Evolutionary conservation across 2,888 invertebrate species (phyloP), one percentile per base, ranked within the genome.

Genomic region (Spodoptera exigua): DNA sequence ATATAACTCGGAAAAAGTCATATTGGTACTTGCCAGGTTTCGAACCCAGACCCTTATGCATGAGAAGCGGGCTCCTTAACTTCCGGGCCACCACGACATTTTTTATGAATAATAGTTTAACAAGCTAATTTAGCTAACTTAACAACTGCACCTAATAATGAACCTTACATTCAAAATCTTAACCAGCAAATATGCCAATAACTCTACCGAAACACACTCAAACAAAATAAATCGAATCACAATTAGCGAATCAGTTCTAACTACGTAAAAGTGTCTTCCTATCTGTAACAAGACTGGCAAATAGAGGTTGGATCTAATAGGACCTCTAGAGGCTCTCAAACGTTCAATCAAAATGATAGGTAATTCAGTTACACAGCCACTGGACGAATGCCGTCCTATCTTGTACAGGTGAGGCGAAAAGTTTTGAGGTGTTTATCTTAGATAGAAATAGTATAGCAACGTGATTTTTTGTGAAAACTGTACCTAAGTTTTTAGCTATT

Each of bases 311-410:
- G 74, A 82, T 81, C 85, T 90, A 89, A 89, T 86, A 82, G 82
- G 76, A 76, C 79, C 89, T 89, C 87, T 81, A 73, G 89, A 87
- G 89, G 84, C 85, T 88, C 85, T 88, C 90, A 88, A 90, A 88
- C 91, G 91, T 83, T 93, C 93, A 93, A 93, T 93, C 93, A 92
- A 90, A 92, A 90, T 90, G 90, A 91, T 91, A 88, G 92, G 89
- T 93, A 91, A 93, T 92, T 90, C 89, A 89, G 90, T 93, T 93
- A 91, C 74, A 82, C 82, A 84, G 85, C 89, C 88, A 81, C 91
- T 89, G 93, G 93, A 92, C 93, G 88, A 83, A 83, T 87, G 85
- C 82, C 83, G 78, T 79, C 79, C 79, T 74, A 69, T 64, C 59
- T 67, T n/a, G 83, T 86, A 92, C 87, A 73, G 70, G 49, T 64